Conservation (phyloP, 2,113 vertebrate species). For the Peromyscus polionotus region DNA sequence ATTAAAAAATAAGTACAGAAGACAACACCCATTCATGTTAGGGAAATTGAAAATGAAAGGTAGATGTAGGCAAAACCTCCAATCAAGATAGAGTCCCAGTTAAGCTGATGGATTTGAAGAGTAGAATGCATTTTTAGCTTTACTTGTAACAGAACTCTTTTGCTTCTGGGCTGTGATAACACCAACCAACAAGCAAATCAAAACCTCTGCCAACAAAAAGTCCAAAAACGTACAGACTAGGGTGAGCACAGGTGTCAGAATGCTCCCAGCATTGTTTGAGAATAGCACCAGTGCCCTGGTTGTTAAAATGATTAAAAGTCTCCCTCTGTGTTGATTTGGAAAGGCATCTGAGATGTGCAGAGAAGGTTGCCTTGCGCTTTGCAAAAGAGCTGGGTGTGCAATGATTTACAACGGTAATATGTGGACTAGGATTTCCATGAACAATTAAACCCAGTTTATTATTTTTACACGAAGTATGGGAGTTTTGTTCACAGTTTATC, state of each 20-base stretch:
- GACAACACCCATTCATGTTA: constrained; percentile 23
- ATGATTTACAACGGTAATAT: constrained; percentile 56
- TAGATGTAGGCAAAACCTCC: neutral
- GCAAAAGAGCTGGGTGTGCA: constrained; percentile 37
- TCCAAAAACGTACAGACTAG: neutral
- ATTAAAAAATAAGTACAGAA: constrained; percentile 8
- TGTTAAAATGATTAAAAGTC: constrained; percentile 69
- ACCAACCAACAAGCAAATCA: constrained; percentile 32
- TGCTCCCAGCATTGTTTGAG: constrained; percentile 22
- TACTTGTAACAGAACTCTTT: neutral
- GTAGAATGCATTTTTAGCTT: neutral
- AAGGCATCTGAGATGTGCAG: neutral
- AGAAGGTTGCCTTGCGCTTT: constrained; percentile 7
- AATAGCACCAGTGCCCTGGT: constrained; percentile 44
- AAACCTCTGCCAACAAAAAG: constrained; percentile 9
- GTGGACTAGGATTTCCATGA: constrained; percentile 39
- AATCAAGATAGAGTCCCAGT: neutral
- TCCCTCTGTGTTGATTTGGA: constrained; percentile 56
- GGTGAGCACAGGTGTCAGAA: constrained; percentile 40
- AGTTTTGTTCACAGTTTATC: constrained; percentile 38
- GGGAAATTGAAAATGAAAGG: constrained; percentile 52
- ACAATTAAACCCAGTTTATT: constrained; percentile 52
- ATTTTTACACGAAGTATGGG: constrained; percentile 38
- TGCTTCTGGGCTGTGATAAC: constrained; percentile 41
- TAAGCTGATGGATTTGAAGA: neutral